A percentile compares a stretch with the other conserved stretches of the same genome.
These are phyloP conservation scores for Diloba caeruleocephala DNA, from an alignment of 2,888 invertebrate genomes.

Conservation along the genomic window DNA sequence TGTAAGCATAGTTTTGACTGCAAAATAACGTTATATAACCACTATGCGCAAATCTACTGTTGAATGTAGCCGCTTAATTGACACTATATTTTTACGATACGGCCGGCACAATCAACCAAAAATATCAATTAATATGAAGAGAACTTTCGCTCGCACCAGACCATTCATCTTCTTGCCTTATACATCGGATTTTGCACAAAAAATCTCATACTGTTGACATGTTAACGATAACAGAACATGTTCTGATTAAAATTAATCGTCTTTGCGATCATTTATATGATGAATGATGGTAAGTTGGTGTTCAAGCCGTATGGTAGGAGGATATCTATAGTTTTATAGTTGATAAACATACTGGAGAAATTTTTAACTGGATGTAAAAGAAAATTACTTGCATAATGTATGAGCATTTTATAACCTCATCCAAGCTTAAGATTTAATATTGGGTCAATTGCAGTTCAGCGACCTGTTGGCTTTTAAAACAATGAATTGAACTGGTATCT, in stretches of 20 bases:
- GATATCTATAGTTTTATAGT: not conserved
- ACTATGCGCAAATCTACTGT: constrained; percentile 39
- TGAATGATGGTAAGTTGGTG: constrained; percentile 33
- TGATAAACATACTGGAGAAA: not conserved
- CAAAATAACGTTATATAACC: constrained; percentile 20
- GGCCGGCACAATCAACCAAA: constrained; percentile 51
- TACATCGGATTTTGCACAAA: constrained; percentile 52
- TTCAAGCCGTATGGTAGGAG: not conserved
- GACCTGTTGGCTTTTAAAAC: no score
- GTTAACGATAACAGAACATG: constrained; percentile 58
- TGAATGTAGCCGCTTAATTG: constrained; percentile 34
- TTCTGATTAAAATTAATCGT: constrained; percentile 59
- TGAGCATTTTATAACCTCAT: no score
- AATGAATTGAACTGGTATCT: no score
- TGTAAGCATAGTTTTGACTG: constrained; percentile 35
- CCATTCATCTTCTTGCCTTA: constrained; percentile 62
- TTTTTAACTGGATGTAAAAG: not conserved
- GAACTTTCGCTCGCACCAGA: constrained; percentile 56
- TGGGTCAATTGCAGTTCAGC: no score
- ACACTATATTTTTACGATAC: constrained; percentile 47
- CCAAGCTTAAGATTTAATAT: no score
- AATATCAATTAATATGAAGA: constrained; percentile 61
- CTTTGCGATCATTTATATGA: constrained; percentile 34
- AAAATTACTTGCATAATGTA: no score
- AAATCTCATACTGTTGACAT: constrained; percentile 52